phyloP scores from a whole-genome alignment of 2,113 vertebrate genomes.

The Electrona antarctica region DNA sequence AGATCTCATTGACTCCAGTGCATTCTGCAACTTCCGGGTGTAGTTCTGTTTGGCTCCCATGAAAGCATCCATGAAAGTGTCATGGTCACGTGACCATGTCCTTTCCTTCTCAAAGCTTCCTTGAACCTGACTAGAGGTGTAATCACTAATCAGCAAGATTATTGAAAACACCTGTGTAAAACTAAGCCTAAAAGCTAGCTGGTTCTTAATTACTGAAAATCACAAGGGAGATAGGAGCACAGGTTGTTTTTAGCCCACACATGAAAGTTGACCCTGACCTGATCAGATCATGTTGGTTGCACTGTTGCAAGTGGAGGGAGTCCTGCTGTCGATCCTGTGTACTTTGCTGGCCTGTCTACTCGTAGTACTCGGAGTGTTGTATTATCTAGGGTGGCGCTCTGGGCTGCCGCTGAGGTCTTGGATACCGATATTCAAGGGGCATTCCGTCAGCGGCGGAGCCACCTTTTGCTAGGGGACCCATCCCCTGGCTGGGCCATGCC shows the following conservation, averaged over 20 bases:
- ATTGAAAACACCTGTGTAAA: too few species aligned
- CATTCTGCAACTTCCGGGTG: too few species aligned
- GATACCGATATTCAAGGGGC: too few species aligned
- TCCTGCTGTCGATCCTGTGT: constrained; percentile 70
- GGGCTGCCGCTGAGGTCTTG: too few species aligned
- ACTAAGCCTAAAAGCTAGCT: too few species aligned
- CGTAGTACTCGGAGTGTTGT: constrained; percentile 78
- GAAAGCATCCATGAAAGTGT: too few species aligned
- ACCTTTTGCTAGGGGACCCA: constrained; percentile 84
- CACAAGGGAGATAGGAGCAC: constrained; percentile 55
- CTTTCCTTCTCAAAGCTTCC: too few species aligned
- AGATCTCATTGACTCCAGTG: too few species aligned
- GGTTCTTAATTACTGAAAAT: neutral
- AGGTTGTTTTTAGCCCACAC: neutral
- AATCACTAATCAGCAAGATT: too few species aligned
- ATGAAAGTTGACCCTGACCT: neutral
- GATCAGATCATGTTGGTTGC: neutral
- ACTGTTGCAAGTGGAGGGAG: neutral
- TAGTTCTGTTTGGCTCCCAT: too few species aligned
- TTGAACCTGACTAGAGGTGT: too few species aligned
- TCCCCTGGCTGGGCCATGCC: constrained; percentile 90
- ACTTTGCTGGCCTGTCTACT: constrained; percentile 49
- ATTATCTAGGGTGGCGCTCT: constrained; percentile 73
- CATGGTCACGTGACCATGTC: too few species aligned
- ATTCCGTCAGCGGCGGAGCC: constrained; percentile 84